phyloP scores from a whole-genome alignment of 1,140 invertebrate genomes.

The Diabrotica undecimpunctata region DNA sequence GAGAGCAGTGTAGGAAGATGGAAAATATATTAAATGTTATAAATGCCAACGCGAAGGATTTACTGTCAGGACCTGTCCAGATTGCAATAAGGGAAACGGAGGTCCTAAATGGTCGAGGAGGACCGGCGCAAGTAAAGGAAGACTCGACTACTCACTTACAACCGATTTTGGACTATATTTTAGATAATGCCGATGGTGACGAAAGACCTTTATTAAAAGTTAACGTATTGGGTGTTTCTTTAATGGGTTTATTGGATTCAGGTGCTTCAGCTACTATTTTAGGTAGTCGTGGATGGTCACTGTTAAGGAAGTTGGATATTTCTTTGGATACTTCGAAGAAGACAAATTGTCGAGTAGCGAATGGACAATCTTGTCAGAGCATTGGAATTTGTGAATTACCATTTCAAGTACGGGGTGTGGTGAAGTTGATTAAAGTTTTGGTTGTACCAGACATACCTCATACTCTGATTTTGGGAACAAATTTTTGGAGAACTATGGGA shows the following conservation, averaged over 20 bases:
- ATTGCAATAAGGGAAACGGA: neutral
- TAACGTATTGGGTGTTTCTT: constrained; percentile 17
- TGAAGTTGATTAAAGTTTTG: too few relatives aligned
- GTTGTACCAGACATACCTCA: too few relatives aligned
- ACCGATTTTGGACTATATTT: constrained; percentile 1
- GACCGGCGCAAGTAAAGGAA: neutral
- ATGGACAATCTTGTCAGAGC: neutral
- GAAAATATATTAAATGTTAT: neutral
- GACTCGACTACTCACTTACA: neutral
- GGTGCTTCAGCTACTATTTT: constrained; percentile 5
- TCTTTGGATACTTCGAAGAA: neutral
- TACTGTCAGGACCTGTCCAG: neutral
- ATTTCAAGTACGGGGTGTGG: neutral
- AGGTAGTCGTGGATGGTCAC: neutral
- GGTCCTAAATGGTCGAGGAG: neutral
- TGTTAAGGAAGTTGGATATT: neutral
- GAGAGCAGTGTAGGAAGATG: too few relatives aligned
- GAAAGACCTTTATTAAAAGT: constrained; percentile 39
- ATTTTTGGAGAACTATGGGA: constrained; percentile 20
- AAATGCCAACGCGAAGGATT: neutral
- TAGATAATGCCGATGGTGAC: constrained; percentile 14
- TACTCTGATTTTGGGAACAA: too few relatives aligned
- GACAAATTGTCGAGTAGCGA: neutral
- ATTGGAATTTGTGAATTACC: constrained; percentile 4
- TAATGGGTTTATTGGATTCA: constrained; percentile 2